Evolutionary conservation across 2,888 invertebrate genomes (phyloP), one percentile per base, ranked within the genome.

Genomic region (Didymodactylos carnosus): DNA sequence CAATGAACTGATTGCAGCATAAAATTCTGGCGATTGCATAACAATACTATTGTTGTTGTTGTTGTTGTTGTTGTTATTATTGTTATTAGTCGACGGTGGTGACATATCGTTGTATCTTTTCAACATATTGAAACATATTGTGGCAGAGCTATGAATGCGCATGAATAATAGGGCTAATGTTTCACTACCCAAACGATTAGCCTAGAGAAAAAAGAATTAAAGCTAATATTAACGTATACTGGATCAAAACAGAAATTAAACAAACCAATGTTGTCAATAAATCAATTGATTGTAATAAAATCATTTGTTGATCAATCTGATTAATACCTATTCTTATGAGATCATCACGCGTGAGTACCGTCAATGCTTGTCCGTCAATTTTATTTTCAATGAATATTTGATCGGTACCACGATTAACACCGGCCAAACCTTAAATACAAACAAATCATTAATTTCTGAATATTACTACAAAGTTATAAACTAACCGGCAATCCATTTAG

Each of bases 271-370:
- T 90, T 78, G 90, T 86, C 70, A 95, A 86, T 78, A 92, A 89
- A 79, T 92, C 92, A 19, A 94, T 90, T 71, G 92, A 93, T 83
- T 94, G 93, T 69, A 95, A 86, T 77, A 95, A 88, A 73, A 93
- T 88, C 82, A 94, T 94, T 83, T 94, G 93, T 82, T 94, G 94
- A 14, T 94, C 94, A 76, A 95, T 88, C 81, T 90, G 89, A 76
- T 86, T 86, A 80, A 95, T 89, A 29, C 92, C 91, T 73, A 94
- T 86, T 81, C 90, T 88, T 80, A 91, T 90, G 77, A 95, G 87
- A 84, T 93, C 92, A 81, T 92, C 91, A 71, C 91, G 89, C 75
- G 91, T 88, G 79, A 94, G 87, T 81, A 89, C 89, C 78, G 94
- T 86, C 80, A 95, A 86, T 79, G 89, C 88, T 78, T 88, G 86